phyloP scores from a whole-genome alignment of 1,140 invertebrate genomes.

The Papilio aristodemus region DNA sequence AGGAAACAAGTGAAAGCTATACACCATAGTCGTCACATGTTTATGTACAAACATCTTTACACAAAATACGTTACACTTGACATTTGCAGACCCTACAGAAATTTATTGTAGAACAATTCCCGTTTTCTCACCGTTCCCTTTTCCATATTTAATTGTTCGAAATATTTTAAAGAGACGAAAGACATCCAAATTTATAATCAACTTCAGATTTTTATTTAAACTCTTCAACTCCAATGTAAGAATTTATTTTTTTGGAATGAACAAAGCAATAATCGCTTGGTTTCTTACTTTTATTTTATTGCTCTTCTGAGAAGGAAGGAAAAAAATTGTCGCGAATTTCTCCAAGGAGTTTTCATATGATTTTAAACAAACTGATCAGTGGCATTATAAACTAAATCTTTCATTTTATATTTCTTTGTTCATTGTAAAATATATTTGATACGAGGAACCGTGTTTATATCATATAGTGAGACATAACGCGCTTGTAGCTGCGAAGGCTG shows the following conservation, averaged over 20 bases:
- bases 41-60: too few relatives aligned
- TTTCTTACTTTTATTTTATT: too few relatives aligned
- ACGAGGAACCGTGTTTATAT: background rate
- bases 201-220: background rate
- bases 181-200: background rate
- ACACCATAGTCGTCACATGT: too few relatives aligned
- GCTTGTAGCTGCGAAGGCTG: background rate
- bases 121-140: background rate
- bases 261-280: too few relatives aligned
- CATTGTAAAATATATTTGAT: background rate
- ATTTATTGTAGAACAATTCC: constrained; percentile 3
- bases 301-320: too few relatives aligned
- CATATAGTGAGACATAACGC: background rate
- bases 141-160: background rate
- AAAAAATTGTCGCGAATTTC: too few relatives aligned
- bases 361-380: background rate
- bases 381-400: background rate
- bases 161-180: background rate
- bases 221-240: background rate
- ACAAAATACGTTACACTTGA: too few relatives aligned
- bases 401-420: background rate
- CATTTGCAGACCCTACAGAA: too few relatives aligned
- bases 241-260: too few relatives aligned
- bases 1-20: too few relatives aligned
- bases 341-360: too few relatives aligned